A percentile compares a stretch with the other conserved stretches of the same genome.
These are phyloP conservation scores for Physeter macrocephalus DNA, from an alignment of 2,113 vertebrate species.

Conservation along the genomic window DNA sequence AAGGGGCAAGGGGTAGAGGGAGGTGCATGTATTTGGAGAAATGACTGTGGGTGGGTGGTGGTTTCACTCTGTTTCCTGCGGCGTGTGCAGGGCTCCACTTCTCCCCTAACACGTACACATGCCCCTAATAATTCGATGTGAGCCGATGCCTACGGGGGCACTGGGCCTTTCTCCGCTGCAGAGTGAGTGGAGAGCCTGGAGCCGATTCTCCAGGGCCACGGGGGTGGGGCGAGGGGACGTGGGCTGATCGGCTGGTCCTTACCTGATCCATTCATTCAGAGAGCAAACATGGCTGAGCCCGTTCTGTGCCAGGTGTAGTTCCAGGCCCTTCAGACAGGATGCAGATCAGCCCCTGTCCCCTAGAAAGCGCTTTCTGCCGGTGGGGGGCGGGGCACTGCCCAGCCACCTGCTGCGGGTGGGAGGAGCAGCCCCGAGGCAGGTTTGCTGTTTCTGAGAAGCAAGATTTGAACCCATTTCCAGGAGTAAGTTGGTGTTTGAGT, in stretches of 20 bases:
- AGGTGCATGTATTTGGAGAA: neutral
- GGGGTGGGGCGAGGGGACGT: neutral
- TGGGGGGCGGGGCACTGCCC: neutral
- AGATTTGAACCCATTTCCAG: neutral
- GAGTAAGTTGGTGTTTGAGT: neutral
- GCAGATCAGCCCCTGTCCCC: neutral
- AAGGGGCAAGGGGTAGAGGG: neutral
- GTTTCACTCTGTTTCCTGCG: neutral
- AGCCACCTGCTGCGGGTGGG: neutral
- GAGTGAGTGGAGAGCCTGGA: neutral
- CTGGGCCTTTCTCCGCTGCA: neutral
- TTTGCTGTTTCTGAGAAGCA: neutral
- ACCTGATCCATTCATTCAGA: neutral
- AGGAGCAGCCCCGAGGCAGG: neutral
- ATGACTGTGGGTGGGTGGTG: neutral
- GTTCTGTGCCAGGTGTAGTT: neutral
- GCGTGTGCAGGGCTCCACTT: accelerated
- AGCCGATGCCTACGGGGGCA: neutral
- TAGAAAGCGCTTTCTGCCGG: neutral
- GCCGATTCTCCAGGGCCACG: neutral
- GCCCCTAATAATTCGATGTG: neutral
- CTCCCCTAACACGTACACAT: accelerated
- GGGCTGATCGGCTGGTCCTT: neutral
- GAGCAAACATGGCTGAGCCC: neutral
- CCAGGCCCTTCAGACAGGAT: neutral